phyloP scores from a whole-genome alignment of 2,888 invertebrate genomes.

The Agonum fuliginosum region DNA sequence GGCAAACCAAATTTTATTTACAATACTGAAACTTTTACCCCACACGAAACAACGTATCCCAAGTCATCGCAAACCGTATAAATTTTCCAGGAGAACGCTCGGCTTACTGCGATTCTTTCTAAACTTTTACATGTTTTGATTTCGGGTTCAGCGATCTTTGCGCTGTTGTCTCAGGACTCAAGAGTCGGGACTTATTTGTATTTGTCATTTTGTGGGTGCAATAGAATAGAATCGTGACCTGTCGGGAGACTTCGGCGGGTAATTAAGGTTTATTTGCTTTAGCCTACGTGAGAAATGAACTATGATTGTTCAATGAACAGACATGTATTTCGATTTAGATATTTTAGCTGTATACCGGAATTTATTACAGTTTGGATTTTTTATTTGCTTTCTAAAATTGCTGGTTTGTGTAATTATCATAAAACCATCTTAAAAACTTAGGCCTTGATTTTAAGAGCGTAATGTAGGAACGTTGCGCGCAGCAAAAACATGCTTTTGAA shows the following conservation, averaged over 20 bases:
- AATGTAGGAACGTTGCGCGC: too few relatives aligned
- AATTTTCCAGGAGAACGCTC: constrained; percentile 26
- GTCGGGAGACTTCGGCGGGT: not conserved
- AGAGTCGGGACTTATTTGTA: constrained; percentile 7
- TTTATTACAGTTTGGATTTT: too few relatives aligned
- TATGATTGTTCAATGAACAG: not conserved
- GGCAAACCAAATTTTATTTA: constrained; percentile 15
- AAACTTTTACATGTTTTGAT: constrained; percentile 35
- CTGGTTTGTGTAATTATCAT: too few relatives aligned
- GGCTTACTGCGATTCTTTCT: constrained; percentile 19
- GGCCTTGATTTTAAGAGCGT: too few relatives aligned
- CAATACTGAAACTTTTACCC: constrained; percentile 13
- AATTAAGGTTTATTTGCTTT: constrained; percentile 21
- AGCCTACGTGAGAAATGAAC: not conserved
- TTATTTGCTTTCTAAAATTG: too few relatives aligned
- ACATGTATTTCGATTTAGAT: too few relatives aligned
- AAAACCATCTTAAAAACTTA: too few relatives aligned
- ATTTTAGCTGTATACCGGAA: too few relatives aligned
- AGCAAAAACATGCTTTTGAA: too few relatives aligned
- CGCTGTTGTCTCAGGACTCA: too few relatives aligned
- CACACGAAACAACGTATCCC: not conserved
- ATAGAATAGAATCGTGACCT: not conserved
- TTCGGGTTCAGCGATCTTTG: constrained; percentile 19
- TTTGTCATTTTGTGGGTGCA: constrained; percentile 16
- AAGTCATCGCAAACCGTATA: constrained; percentile 22